A percentile compares a stretch with the other conserved stretches of the same genome.
Evolutionary conservation across 2,888 invertebrate species (phyloP).

Genomic region (Nomada fucata): DNA sequence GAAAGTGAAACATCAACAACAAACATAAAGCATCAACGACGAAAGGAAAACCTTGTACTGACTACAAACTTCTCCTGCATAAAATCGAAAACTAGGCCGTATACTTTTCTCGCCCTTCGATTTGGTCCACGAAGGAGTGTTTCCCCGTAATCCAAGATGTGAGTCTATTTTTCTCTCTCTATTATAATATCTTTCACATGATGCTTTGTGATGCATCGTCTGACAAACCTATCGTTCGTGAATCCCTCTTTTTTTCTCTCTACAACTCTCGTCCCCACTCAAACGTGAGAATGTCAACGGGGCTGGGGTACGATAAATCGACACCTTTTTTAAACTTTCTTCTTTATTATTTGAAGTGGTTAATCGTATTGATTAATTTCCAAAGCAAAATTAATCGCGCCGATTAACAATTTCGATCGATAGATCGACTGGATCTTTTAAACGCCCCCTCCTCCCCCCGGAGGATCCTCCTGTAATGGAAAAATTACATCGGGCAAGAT

Average conservation of each 20-base stretch:
- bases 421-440: slow-evolving; percentile 5
- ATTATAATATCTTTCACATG: slow-evolving; percentile 27
- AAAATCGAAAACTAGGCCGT: slow-evolving; percentile 41
- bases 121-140: slow-evolving; percentile 56
- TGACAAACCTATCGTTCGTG: neutral
- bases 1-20: slow-evolving; percentile 38
- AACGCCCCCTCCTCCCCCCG: neutral
- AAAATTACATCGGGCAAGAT: neutral
- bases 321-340: neutral
- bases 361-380: slow-evolving; percentile 25
- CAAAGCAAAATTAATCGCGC: slow-evolving; percentile 1
- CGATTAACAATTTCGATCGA: slow-evolving; percentile 25
- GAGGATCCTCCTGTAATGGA: neutral
- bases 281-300: neutral
- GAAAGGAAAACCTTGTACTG: neutral
- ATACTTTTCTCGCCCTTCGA: slow-evolving; percentile 50
- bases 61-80: slow-evolving; percentile 24
- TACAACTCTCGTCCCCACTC: slow-evolving; percentile 7
- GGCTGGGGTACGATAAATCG: slow-evolving; percentile 16
- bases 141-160: slow-evolving; percentile 28
- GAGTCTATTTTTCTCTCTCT: slow-evolving; percentile 38
- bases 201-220: slow-evolving; percentile 5
- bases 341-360: neutral
- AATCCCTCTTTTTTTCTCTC: neutral
- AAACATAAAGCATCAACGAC: neutral